These are phyloP conservation scores for Cossypha polioptera DNA, from an alignment of 2,797 vertebrate genomes.

Conservation along the genomic window DNA sequence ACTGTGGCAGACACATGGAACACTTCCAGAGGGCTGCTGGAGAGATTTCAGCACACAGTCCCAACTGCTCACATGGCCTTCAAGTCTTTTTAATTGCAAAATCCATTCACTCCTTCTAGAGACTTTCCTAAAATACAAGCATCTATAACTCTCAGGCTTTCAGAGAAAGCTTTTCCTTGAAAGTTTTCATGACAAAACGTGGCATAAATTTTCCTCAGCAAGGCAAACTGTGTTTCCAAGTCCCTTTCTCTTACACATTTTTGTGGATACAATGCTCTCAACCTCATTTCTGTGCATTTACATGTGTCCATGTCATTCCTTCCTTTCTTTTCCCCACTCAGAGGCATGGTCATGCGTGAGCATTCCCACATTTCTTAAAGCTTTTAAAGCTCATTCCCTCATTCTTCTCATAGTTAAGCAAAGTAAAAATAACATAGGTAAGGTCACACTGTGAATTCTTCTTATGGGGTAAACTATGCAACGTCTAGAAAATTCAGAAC, in stretches of 20 bases:
- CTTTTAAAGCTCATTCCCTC: neutral
- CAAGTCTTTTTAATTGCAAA: neutral
- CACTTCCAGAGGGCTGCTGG: neutral
- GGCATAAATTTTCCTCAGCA: neutral
- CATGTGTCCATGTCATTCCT: neutral
- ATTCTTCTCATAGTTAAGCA: neutral
- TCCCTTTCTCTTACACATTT: neutral
- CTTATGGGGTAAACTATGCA: accelerated
- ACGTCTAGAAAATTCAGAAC: neutral
- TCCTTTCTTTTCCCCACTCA: neutral
- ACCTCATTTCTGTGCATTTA: neutral
- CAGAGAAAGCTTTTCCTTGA: neutral
- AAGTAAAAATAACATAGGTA: neutral
- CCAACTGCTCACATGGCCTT: neutral
- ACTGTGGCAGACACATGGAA: neutral
- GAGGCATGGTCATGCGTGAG: accelerated
- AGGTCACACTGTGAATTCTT: neutral
- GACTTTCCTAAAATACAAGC: neutral
- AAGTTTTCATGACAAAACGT: neutral
- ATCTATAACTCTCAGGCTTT: neutral
- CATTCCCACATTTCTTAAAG: neutral
- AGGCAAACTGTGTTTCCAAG: neutral
- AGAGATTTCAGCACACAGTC: neutral
- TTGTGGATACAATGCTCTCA: neutral
- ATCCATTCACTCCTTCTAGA: neutral